Conservation (phyloP, 2,113 vertebrate species). For the Rhea americana region DNA sequence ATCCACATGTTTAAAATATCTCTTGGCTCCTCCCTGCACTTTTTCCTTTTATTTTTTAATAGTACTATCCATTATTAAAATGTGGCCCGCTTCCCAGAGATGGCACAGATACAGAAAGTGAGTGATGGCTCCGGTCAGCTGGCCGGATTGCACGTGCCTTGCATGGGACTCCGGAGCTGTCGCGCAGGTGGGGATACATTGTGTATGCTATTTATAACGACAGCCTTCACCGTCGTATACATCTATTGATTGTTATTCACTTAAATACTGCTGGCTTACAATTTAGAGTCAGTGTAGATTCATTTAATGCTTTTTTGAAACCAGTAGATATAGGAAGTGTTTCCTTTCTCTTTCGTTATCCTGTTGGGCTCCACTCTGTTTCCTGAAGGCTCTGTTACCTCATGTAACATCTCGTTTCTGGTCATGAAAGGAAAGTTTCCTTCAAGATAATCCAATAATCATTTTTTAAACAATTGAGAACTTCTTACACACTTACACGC, state of each 20-base stretch:
- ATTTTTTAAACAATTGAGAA: not conserved
- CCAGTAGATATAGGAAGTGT: not conserved
- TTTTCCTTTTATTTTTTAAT: slow-evolving; percentile 11
- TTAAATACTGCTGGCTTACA: slow-evolving; percentile 17
- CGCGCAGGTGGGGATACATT: slow-evolving; percentile 7
- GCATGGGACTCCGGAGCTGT: slow-evolving; percentile 10
- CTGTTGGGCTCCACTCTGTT: not conserved
- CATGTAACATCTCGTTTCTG: not conserved
- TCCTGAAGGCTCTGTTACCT: not conserved
- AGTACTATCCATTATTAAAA: slow-evolving; percentile 28
- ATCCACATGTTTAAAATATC: not conserved
- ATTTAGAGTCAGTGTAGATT: not conserved
- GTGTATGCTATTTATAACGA: slow-evolving; percentile 14
- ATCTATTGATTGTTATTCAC: slow-evolving; percentile 30
- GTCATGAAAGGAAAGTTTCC: not conserved
- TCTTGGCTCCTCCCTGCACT: not conserved
- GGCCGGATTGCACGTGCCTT: slow-evolving; percentile 32
- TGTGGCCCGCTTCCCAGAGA: slow-evolving; percentile 32
- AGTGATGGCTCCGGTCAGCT: slow-evolving; percentile 16
- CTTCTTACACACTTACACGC: accelerated
- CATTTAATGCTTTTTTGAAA: not conserved
- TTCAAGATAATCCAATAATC: not conserved
- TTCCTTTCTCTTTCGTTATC: not conserved
- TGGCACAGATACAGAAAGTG: slow-evolving; percentile 45
- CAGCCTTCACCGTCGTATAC: slow-evolving; percentile 29